Base-by-base conservation (phyloP, 2,113 vertebrate species). In the Delphinus delphis region DNA sequence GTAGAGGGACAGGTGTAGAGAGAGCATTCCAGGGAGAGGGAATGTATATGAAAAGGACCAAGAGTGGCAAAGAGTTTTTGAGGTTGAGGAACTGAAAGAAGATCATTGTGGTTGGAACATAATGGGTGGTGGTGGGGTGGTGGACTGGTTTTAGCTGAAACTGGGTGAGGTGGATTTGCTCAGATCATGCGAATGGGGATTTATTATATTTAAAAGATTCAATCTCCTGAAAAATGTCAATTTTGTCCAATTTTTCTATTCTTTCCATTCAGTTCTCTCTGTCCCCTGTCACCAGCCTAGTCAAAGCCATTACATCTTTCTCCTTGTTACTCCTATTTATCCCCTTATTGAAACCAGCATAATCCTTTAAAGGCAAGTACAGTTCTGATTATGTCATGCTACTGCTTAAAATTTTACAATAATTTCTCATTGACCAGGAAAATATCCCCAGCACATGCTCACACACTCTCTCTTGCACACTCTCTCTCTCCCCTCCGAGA, bases 401-500 rank as follows among this genome's bases (percentile, higher is more conserved):
- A 74, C 8, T 89, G 33, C 23, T 86, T 91, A 95, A 84, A 88
- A 70, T 13, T 1, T 70, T 86, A 38, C 23, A 80, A 18, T 68
- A 58, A 90, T 41, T 70, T 71, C 10, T 60, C 14, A 20, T 47
- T 65, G 38, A 50, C 20, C 8, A 89, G 21, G 25, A 95, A 95
- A 93, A 60, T 83, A 11, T 79, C 8, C 11, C 25, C 36, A 84
- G n/a, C 17, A 33, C 33, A 17, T 9, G 8, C 4, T 82, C 25
- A 23, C 2, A 1, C 6, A 44, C 3, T 14, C 17, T 18, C 31
- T 50, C 31, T 50, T 3, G 5, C 8, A 6, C 5, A 10, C 6
- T 33, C 3, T 8, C 17, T 33, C 13, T 47, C 21, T 63, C 65
- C 44, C 33, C 58, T 67, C 58, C 47, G 31, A n/a, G 20, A n/a